Evolutionary conservation across 1,140 invertebrate species (phyloP), one percentile per base, ranked within the genome.

Genomic region (Papilio machaon): DNA sequence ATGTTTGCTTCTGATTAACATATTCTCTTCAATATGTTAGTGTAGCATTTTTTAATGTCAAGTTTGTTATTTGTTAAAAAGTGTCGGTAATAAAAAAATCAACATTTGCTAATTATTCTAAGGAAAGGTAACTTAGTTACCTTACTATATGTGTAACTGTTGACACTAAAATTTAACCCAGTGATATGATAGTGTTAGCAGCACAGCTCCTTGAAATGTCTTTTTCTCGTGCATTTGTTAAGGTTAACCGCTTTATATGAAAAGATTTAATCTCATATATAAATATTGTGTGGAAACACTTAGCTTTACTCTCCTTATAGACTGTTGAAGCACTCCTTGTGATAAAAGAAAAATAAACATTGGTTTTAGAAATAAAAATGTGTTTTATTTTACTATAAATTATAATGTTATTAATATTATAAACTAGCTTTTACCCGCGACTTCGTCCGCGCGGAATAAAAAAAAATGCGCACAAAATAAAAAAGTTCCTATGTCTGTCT

Each of bases 291-390:
- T 52, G 49, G n/a, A 17, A 35, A 54, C 49, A 70, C 35, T 38
- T 60, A 78, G 52, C 75, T 60, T 19, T 60, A 78, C 75, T 78
- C 30, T 54, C 23, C 75, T 78, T 54, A 76, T 78, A 78, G 75
- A 78, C 75, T 78, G 75, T 77, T 38, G 52, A 78, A 78, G 75
- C 75, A 78, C 75, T 78, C 75, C 75, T 78, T 78, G 75, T 78
- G 75, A 78, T 78, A 78, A n/a, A 58, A 38, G 5, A 78, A n/a
- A 78, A 78, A 58, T 78, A 78, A 78, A 78, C 17, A 52, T 54
- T 78, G 49, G 38, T 60, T 60, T 58, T 58, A 78, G 35, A 78
- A 60, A 38, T 58, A 60, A 58, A 11, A 52, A 76, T n/a, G 75
- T n/a, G 9, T 78, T 78, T 78, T 43, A 60, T 78, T 78, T 13